Conservation (phyloP, 2,113 vertebrate genomes). For the Cryptotis parvus region DNA sequence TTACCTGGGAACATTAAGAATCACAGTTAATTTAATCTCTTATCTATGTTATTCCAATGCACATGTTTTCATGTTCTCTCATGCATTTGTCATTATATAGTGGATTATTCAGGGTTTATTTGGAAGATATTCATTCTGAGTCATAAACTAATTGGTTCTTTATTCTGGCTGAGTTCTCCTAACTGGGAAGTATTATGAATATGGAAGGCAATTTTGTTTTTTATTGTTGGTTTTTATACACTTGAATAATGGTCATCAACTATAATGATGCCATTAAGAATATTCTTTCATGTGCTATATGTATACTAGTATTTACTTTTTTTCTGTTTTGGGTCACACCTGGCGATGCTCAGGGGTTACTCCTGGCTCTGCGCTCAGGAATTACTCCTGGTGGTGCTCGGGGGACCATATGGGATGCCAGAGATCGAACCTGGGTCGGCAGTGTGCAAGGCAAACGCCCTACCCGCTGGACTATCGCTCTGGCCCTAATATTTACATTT, state of each 20-base stretch:
- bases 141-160: neutral
- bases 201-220: neutral
- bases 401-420: no score
- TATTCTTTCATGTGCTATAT: no score
- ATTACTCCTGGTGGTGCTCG: no score
- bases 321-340: no score
- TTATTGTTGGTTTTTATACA: neutral
- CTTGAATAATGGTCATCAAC: neutral
- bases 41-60: neutral
- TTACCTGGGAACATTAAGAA: slow-evolving; percentile 88
- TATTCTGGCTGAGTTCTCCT: no score
- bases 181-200: neutral
- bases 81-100: neutral
- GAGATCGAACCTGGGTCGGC: no score
- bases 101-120: neutral
- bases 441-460: no score
- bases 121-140: neutral
- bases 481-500: neutral
- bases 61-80: neutral
- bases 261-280: neutral
- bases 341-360: no score
- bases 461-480: no score
- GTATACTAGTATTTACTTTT: no score
- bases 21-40: slow-evolving; percentile 49
- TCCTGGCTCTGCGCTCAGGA: no score